phyloP scores from a whole-genome alignment of 2,797 vertebrate genomes.

The Malurus leucopterus region DNA sequence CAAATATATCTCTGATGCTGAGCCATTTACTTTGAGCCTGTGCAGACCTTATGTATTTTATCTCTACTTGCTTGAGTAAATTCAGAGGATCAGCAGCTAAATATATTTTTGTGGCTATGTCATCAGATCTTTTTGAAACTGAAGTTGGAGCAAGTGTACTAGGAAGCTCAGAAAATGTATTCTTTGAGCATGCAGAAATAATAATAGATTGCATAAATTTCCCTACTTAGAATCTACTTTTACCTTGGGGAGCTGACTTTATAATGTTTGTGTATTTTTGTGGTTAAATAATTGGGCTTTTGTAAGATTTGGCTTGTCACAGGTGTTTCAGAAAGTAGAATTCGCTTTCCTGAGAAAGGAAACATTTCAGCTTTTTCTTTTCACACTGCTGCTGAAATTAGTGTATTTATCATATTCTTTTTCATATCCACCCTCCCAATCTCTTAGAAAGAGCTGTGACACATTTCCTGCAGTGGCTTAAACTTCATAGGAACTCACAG shows the following conservation, averaged over 20 bases:
- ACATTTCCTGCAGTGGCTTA: not conserved
- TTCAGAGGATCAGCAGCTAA: not conserved
- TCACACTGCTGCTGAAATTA: not conserved
- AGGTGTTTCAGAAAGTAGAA: not conserved
- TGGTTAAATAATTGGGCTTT: not conserved
- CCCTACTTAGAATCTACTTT: not conserved
- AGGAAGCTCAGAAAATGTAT: not conserved
- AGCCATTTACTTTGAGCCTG: not conserved
- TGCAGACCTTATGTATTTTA: not conserved
- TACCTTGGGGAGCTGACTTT: not conserved
- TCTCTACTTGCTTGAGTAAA: not conserved
- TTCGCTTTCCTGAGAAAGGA: not conserved
- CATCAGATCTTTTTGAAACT: not conserved
- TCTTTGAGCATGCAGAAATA: not conserved
- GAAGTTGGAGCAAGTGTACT: not conserved
- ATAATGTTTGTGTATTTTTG: not conserved
- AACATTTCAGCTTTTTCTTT: not conserved
- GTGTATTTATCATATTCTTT: not conserved
- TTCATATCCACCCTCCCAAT: not conserved
- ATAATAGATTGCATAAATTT: not conserved
- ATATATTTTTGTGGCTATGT: not conserved
- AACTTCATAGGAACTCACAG: not conserved
- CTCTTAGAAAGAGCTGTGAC: not conserved
- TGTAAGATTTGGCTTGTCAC: not conserved
- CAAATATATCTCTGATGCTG: not conserved